Conservation (phyloP, 2,113 vertebrate genomes). For the Hypanus sabinus region DNA sequence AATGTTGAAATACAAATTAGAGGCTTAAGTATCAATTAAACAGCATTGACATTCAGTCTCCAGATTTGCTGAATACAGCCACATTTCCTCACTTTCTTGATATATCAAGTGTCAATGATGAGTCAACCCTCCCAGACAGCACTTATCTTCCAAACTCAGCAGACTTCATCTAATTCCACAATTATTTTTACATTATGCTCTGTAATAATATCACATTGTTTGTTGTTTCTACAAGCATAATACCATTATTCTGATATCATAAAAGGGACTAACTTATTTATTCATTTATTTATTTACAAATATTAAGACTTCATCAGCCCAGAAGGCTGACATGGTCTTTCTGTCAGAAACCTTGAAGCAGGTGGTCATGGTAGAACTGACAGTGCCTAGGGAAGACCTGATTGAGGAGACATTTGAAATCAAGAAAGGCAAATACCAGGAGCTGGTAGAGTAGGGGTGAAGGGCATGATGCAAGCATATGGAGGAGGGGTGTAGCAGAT, state of each 20-base stretch:
- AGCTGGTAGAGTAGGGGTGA: too few relatives aligned
- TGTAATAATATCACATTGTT: constrained; percentile 55
- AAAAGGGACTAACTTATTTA: not conserved
- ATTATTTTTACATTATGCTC: constrained; percentile 48
- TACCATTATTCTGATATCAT: constrained; percentile 42
- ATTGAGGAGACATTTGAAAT: too few relatives aligned
- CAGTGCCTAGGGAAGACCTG: too few relatives aligned
- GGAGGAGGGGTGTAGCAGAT: too few relatives aligned
- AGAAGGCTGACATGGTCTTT: too few relatives aligned
- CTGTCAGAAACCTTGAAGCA: too few relatives aligned
- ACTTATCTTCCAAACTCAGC: constrained; percentile 54
- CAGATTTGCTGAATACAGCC: constrained; percentile 42
- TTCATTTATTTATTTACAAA: too few relatives aligned
- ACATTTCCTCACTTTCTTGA: constrained; percentile 49
- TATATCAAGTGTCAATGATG: constrained; percentile 52
- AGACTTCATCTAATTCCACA: constrained; percentile 47
- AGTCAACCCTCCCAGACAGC: constrained; percentile 54
- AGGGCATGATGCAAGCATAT: too few relatives aligned
- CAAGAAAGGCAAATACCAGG: too few relatives aligned
- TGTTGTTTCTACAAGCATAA: constrained; percentile 51
- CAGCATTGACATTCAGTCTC: constrained; percentile 43
- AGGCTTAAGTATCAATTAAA: constrained; percentile 40
- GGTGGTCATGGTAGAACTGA: too few relatives aligned
- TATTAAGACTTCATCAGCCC: too few relatives aligned
- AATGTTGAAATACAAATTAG: constrained; percentile 5